Evolutionary conservation across 2,797 vertebrate genomes (phyloP).

Genomic region (Pseudochirops cupreus): DNA sequence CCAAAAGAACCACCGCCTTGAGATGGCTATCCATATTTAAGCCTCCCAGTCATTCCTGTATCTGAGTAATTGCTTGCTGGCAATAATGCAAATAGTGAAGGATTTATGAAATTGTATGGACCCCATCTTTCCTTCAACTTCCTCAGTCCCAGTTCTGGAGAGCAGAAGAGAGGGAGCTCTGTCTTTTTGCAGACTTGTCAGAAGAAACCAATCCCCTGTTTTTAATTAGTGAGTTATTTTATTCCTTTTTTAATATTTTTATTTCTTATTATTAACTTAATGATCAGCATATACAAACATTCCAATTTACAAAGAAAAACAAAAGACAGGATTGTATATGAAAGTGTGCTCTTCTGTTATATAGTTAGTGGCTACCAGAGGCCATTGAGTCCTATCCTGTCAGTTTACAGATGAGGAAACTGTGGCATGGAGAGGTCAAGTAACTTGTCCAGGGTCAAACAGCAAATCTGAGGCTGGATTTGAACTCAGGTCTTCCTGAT

Average conservation of each 20-base stretch:
- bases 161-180: neutral
- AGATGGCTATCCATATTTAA: slow-evolving; percentile 32
- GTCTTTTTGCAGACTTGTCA: slow-evolving; percentile 35
- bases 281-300: neutral
- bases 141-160: slow-evolving; percentile 4
- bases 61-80: neutral
- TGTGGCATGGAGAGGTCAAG: neutral
- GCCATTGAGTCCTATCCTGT: neutral
- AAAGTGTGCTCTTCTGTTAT: neutral
- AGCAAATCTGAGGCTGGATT: neutral
- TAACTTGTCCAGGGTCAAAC: neutral
- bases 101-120: slow-evolving; percentile 18
- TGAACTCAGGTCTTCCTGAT: neutral
- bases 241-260: neutral
- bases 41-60: slow-evolving; percentile 38
- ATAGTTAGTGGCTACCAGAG: neutral
- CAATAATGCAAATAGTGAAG: neutral
- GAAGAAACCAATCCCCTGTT: neutral
- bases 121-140: slow-evolving; percentile 23
- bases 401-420: neutral
- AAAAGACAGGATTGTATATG: neutral
- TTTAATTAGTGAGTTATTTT: neutral
- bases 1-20: slow-evolving; percentile 5
- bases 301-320: neutral
- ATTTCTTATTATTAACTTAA: neutral